phyloP scores from a whole-genome alignment of 2,113 vertebrate species.

The Sakesphorus luctuosus region DNA sequence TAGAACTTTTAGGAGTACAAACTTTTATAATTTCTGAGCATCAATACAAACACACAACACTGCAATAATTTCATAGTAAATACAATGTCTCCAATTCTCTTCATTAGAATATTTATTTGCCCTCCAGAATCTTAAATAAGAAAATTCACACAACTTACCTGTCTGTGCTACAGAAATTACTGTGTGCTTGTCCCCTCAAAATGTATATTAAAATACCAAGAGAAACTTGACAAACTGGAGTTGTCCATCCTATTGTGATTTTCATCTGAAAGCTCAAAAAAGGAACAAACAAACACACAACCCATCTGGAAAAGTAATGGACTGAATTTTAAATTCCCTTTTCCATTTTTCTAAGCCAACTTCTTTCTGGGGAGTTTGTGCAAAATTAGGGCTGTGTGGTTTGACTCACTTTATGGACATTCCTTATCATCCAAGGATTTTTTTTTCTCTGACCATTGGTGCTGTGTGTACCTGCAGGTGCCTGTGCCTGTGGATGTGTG shows the following conservation, averaged over 20 bases:
- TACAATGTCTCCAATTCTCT: not conserved
- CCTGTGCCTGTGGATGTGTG: not conserved
- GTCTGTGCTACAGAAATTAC: not conserved
- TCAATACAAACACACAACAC: not conserved
- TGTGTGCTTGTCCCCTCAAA: not conserved
- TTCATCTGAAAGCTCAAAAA: not conserved
- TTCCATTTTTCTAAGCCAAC: not conserved
- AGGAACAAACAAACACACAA: not conserved
- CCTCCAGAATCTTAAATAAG: not conserved
- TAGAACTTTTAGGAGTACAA: not conserved
- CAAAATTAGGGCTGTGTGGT: not conserved
- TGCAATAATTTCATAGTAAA: not conserved
- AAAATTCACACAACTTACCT: not conserved
- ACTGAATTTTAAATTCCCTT: not conserved
- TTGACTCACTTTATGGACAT: not conserved
- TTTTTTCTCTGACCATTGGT: not conserved
- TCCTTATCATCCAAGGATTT: not conserved
- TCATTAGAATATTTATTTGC: not conserved
- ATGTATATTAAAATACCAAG: not conserved
- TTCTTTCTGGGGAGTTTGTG: not conserved
- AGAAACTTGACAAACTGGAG: not conserved
- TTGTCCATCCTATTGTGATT: not conserved
- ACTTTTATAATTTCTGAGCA: not conserved
- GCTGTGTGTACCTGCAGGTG: not conserved
- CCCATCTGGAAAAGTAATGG: not conserved